phyloP scores from a whole-genome alignment of 2,888 invertebrate species.

The Sclerodermus sp. region DNA sequence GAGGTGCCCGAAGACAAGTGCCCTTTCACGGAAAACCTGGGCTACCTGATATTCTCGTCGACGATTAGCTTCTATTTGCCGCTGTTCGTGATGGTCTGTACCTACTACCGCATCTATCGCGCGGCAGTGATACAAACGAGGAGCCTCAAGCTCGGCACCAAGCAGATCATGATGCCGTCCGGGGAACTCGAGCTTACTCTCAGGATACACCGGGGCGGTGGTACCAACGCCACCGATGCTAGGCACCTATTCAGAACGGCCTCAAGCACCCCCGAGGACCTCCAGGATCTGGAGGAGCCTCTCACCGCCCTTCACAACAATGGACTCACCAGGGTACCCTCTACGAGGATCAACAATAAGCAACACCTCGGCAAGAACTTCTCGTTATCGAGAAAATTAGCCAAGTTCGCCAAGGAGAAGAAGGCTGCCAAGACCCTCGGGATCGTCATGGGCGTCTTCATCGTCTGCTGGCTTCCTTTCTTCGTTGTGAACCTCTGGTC shows the following conservation, averaged over 20 bases:
- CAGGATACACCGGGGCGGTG: slow-evolving; percentile 92
- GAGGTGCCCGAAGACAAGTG: slow-evolving; percentile 85
- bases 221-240: slow-evolving; percentile 59
- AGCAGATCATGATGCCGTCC: slow-evolving; percentile 82
- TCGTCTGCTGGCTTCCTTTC: slow-evolving; percentile 96
- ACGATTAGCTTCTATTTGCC: slow-evolving; percentile 98
- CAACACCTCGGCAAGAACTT: slow-evolving; percentile 83
- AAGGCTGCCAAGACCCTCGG: slow-evolving; percentile 97
- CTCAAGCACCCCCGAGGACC: slow-evolving; percentile 50
- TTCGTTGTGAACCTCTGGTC: slow-evolving; percentile 92
- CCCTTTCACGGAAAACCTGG: slow-evolving; percentile 94
- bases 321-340: slow-evolving; percentile 70
- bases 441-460: slow-evolving; percentile 96
- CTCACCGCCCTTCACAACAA: slow-evolving; percentile 78
- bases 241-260: slow-evolving; percentile 51
- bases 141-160: slow-evolving; percentile 87
- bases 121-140: slow-evolving; percentile 92
- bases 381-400: slow-evolving; percentile 87
- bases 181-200: slow-evolving; percentile 87
- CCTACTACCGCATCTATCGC: slow-evolving; percentile 93
- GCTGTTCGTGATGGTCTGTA: slow-evolving; percentile 95
- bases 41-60: slow-evolving; percentile 95
- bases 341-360: slow-evolving; percentile 67
- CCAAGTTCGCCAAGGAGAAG: slow-evolving; percentile 95
- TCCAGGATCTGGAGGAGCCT: slow-evolving; percentile 68